Evolutionary conservation across 2,888 invertebrate species (phyloP).

Genomic region (Apodemia arnacis): DNA sequence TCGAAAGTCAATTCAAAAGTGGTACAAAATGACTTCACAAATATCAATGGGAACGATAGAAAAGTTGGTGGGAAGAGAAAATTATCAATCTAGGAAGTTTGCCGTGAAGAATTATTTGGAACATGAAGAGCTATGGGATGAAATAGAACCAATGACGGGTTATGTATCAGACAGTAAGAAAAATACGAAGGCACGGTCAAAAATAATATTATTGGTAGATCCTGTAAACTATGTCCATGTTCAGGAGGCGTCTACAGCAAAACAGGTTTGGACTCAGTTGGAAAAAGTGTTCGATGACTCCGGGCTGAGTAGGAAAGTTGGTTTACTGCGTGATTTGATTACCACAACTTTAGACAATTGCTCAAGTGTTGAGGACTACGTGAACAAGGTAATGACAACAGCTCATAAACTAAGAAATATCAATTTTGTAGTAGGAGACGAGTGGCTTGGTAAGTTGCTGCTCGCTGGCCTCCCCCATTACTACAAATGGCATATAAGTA

Average conservation of each 20-base stretch:
- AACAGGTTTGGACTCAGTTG: slow-evolving; percentile 20
- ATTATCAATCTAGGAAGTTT: slow-evolving; percentile 59
- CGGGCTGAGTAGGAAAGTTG: slow-evolving; percentile 36
- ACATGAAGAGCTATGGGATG: slow-evolving; percentile 62
- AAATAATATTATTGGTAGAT: slow-evolving; percentile 55
- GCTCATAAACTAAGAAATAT: slow-evolving; percentile 43
- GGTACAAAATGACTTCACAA: slow-evolving; percentile 8
- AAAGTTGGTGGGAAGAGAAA: slow-evolving; percentile 49
- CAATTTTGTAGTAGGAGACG: slow-evolving; percentile 45
- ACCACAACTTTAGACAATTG: slow-evolving; percentile 33
- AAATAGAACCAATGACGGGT: slow-evolving; percentile 20
- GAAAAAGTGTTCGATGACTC: slow-evolving; percentile 50
- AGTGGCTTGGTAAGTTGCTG: not conserved
- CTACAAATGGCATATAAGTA: slow-evolving; percentile 46
- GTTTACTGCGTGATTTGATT: slow-evolving; percentile 41
- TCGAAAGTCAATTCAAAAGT: not conserved
- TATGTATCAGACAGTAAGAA: slow-evolving; percentile 18
- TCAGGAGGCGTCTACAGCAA: slow-evolving; percentile 42
- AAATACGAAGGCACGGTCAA: slow-evolving; percentile 41
- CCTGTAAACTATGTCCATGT: slow-evolving; percentile 62
- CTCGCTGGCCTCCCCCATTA: slow-evolving; percentile 39
- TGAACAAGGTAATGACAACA: slow-evolving; percentile 35
- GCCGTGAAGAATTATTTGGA: slow-evolving; percentile 58
- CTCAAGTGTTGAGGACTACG: slow-evolving; percentile 38
- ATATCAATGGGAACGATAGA: slow-evolving; percentile 31